phyloP scores from a whole-genome alignment of 2,113 vertebrate species.

The Aix galericulata region DNA sequence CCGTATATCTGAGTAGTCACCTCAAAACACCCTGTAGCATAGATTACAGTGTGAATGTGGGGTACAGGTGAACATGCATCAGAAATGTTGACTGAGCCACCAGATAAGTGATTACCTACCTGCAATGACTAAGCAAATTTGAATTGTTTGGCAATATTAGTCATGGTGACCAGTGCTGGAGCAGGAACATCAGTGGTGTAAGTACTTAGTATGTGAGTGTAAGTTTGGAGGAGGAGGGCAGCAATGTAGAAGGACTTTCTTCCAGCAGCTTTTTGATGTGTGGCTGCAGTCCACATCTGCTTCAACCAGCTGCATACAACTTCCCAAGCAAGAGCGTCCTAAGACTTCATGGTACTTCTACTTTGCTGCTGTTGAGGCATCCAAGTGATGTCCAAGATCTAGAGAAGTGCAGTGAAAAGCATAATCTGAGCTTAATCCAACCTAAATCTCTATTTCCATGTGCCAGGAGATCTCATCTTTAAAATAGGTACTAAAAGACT shows the following conservation, averaged over 20 bases:
- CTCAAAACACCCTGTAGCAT: neutral
- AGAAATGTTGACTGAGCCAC: neutral
- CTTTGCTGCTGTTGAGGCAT: neutral
- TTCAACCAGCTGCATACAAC: fast-evolving
- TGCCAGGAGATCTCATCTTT: neutral
- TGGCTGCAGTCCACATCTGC: neutral
- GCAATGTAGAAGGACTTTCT: neutral
- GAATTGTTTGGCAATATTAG: neutral
- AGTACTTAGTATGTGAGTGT: neutral
- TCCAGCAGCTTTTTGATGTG: neutral
- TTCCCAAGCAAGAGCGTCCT: neutral
- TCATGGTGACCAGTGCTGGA: neutral
- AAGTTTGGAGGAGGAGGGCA: neutral
- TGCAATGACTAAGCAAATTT: neutral
- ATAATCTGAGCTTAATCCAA: neutral
- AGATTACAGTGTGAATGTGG: neutral
- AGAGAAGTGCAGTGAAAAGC: neutral
- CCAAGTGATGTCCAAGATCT: neutral
- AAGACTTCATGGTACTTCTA: neutral
- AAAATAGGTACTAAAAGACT: neutral
- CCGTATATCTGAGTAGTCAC: neutral
- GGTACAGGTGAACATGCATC: neutral
- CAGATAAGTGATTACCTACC: neutral
- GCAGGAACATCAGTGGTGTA: neutral
- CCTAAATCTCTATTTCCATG: neutral